Conservation (phyloP, 2,797 vertebrate species). For the Odontamblyopus rebecca region DNA sequence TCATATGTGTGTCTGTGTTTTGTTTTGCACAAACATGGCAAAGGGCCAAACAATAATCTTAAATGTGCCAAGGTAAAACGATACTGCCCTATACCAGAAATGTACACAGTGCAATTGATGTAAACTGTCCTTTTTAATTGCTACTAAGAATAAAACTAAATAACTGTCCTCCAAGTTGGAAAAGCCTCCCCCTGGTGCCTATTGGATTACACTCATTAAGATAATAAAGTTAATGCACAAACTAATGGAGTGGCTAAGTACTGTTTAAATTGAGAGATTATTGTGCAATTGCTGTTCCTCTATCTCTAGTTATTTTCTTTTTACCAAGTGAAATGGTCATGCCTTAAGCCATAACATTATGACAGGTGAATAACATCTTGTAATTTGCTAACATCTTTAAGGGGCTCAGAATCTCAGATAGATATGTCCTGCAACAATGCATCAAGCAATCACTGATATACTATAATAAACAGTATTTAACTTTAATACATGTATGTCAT, state of each 20-base stretch:
- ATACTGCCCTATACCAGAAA: not conserved
- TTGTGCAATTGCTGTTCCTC: not conserved
- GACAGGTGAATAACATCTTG: slow-evolving; percentile 4
- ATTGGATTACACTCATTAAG: slow-evolving; percentile 15
- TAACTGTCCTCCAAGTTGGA: not conserved
- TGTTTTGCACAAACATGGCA: not conserved
- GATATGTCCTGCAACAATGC: not conserved
- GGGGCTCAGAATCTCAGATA: not conserved
- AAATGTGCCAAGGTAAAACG: not conserved
- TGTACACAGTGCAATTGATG: not conserved
- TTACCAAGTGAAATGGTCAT: not conserved
- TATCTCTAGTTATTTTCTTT: slow-evolving; percentile 4
- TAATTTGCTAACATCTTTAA: not conserved
- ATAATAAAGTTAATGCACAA: slow-evolving; percentile 14
- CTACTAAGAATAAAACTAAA: slow-evolving; percentile 13
- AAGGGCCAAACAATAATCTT: not conserved
- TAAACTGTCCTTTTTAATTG: slow-evolving; percentile 6
- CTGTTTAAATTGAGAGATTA: slow-evolving; percentile 8
- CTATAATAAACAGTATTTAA: not conserved
- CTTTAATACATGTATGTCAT: not conserved
- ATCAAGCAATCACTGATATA: not conserved
- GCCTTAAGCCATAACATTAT: not conserved
- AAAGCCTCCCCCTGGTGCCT: slow-evolving; percentile 5
- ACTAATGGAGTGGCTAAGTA: slow-evolving; percentile 11
- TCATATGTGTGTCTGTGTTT: too few species aligned